Evolutionary conservation across 30 jellyfish, hydroid and myxozoan species (phyloP).

Genomic region (Cassiopea andromeda): DNA sequence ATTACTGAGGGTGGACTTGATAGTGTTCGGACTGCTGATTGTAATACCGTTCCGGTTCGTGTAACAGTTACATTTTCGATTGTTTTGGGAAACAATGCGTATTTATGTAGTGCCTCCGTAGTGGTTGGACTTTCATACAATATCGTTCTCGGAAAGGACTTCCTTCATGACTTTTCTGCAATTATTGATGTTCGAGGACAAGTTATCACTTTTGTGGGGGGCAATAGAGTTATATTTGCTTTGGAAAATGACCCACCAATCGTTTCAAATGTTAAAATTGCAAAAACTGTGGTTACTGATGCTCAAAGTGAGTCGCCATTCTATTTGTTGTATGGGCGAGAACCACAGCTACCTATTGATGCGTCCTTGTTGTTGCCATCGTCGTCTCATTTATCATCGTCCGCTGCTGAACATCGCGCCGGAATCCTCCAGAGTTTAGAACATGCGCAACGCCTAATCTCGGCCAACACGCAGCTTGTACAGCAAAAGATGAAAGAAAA

Average conservation of each 20-base stretch:
- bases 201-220: neutral
- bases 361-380: no score
- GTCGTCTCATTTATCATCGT: no score
- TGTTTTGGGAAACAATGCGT: neutral
- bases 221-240: constrained; percentile 15
- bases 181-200: constrained; percentile 23
- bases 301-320: constrained; percentile 36
- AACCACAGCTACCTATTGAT: no score
- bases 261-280: constrained; percentile 8
- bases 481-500: no score
- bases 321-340: no score
- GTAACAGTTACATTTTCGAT: constrained; percentile 20
- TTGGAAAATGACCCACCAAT: neutral
- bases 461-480: no score
- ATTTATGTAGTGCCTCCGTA: constrained; percentile 9
- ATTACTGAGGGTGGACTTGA: constrained; percentile 16
- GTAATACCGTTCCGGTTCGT: constrained; percentile 8
- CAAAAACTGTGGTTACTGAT: constrained; percentile 21
- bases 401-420: no score
- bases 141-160: constrained; percentile 22
- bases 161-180: constrained; percentile 11
- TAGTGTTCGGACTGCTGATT: constrained; percentile 28
- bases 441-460: no score
- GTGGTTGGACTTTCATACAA: constrained; percentile 24
- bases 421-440: no score